phyloP scores from a whole-genome alignment of 2,888 invertebrate species.

The Onchidella celtica region DNA sequence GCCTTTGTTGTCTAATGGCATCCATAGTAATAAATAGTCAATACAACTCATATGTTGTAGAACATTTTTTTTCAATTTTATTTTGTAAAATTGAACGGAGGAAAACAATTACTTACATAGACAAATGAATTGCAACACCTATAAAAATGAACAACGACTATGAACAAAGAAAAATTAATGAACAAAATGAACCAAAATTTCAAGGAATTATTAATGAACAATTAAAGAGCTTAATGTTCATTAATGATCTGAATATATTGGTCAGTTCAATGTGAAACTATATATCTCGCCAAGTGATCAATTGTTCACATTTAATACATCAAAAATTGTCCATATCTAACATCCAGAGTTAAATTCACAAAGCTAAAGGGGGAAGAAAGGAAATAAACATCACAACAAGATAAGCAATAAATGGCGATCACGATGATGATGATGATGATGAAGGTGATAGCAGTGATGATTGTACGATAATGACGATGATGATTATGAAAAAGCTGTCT shows the following conservation, averaged over 20 bases:
- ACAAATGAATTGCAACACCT: slow-evolving; percentile 29
- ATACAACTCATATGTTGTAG: neutral
- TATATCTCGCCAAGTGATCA: neutral
- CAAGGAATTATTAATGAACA: neutral
- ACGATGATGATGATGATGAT: slow-evolving; percentile 9
- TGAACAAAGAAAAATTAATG: too few relatives aligned
- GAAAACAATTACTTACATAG: slow-evolving; percentile 1
- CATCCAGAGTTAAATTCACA: slow-evolving; percentile 2
- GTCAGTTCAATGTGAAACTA: neutral
- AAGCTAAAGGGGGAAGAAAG: slow-evolving; percentile 14
- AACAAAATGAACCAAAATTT: slow-evolving; percentile 18
- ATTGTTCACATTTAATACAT: slow-evolving; percentile 1
- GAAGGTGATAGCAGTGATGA: neutral
- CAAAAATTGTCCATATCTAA: slow-evolving; percentile 21
- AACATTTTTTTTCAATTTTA: slow-evolving; percentile 13
- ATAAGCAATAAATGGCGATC: neutral
- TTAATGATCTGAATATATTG: neutral
- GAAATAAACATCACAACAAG: slow-evolving; percentile 9
- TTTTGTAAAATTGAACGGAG: neutral
- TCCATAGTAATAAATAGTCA: too few relatives aligned
- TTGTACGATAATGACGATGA: neutral
- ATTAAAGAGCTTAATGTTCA: neutral
- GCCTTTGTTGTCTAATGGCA: too few relatives aligned
- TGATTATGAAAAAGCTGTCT: too few relatives aligned
- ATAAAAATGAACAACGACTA: slow-evolving; percentile 31